Evolutionary conservation across 2,797 vertebrate genomes (phyloP).

Genomic region (Bufotes viridis): DNA sequence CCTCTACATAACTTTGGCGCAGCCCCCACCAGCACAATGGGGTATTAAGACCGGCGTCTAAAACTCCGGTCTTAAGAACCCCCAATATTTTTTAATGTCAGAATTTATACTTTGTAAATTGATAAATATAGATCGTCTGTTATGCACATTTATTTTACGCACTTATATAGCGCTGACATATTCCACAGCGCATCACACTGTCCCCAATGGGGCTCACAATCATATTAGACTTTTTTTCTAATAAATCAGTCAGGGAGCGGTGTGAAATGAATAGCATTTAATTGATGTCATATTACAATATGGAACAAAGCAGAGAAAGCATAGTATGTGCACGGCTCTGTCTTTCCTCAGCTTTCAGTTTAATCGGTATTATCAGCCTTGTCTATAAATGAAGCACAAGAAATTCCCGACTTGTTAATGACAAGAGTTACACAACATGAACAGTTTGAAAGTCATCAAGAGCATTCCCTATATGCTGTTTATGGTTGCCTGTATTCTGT

Average conservation of each 20-base stretch:
- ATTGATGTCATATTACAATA: neutral
- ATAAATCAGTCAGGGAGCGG: neutral
- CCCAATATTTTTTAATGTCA: neutral
- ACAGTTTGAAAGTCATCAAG: neutral
- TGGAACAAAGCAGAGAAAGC: neutral
- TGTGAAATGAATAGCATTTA: slow-evolving; percentile 5
- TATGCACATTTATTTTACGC: too few species aligned
- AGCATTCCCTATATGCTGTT: neutral
- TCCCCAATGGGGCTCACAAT: too few species aligned
- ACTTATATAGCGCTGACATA: too few species aligned
- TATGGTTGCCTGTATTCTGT: neutral
- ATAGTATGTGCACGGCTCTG: neutral
- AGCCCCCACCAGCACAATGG: too few species aligned
- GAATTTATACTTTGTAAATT: too few species aligned
- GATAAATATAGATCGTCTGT: too few species aligned
- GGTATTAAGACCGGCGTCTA: too few species aligned
- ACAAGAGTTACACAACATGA: neutral
- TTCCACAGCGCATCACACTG: too few species aligned
- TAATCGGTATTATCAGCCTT: neutral
- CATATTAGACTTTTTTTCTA: neutral
- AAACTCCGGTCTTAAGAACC: too few species aligned
- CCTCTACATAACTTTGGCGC: too few species aligned
- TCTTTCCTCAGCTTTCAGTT: neutral
- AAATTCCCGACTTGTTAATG: neutral
- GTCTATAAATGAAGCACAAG: neutral